A percentile compares a stretch with the other conserved stretches of the same genome.
Evolutionary conservation across 2,888 invertebrate species (phyloP).

Genomic region (Emmelina monodactyla): DNA sequence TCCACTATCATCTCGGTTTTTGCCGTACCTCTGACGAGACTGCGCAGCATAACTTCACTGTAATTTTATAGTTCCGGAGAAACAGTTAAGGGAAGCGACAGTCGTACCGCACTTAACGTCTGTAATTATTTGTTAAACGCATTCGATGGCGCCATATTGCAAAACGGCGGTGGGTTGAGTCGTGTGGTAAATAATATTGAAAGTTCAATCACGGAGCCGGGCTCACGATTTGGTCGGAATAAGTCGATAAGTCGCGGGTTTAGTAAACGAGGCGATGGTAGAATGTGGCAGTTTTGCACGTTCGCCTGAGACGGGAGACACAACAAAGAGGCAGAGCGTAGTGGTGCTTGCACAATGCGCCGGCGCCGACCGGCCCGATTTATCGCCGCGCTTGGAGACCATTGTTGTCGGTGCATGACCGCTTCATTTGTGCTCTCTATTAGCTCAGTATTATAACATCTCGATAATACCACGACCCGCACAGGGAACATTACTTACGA

Average conservation of each 20-base stretch:
- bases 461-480: conserved; percentile 11
- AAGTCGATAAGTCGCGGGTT: conserved; percentile 16
- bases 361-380: conserved; percentile 22
- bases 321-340: conserved; percentile 30
- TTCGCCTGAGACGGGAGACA: conserved; percentile 24
- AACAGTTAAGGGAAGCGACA: conserved; percentile 38
- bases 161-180: conserved; percentile 25
- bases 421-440: conserved; percentile 29
- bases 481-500: conserved; percentile 4
- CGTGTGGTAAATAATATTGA: conserved; percentile 14
- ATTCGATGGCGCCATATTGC: conserved; percentile 37
- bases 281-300: conserved; percentile 31
- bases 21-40: conserved; percentile 20
- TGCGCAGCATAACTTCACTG: conserved; percentile 25
- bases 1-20: conserved; percentile 34
- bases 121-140: conserved; percentile 38
- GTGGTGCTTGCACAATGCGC: conserved; percentile 30
- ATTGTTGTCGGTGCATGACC: conserved; percentile 27
- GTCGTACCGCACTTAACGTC: conserved; percentile 24
- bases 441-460: conserved; percentile 25
- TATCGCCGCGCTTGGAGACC: conserved; percentile 23
- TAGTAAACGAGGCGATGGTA: conserved; percentile 1
- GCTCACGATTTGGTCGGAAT: conserved; percentile 16
- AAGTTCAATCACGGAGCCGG: conserved; percentile 14
- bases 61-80: conserved; percentile 56